Evolutionary conservation across 2,888 invertebrate species (phyloP), one percentile per base, ranked within the genome.

Genomic region (Poecilobothrus nobilitatus): DNA sequence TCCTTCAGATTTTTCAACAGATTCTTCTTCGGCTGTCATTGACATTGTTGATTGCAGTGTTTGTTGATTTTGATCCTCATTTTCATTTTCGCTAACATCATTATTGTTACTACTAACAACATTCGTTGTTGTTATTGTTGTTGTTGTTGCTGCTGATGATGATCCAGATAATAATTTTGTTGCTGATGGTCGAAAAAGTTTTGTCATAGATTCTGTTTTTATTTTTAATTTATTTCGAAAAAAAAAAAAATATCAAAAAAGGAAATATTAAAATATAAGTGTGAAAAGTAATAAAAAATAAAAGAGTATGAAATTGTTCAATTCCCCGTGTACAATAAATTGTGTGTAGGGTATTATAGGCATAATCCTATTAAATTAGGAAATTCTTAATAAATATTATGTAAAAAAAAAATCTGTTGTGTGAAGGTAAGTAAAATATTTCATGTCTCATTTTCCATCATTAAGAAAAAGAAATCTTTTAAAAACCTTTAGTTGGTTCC

Each of bases 161-260:
- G 69, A 18, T 33, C 22, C 9, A n/a, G 64, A 6, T 62, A 53
- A 20, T 22, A 21, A 53, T 68, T 67, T 27, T 33, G 66, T 62
- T 63, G 76, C 72, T 71, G 79, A 77, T 71, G 79, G 77, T 71
- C 81, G 80, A 76, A 81, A 81, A 69, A 81, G 78, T 76, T 81
- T 81, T 73, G 79, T 80, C 76, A 81, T 78, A 72, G 80, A 80
- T 75, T 80, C 81, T 73, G 78, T 62, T 34, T 18, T 65, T 65
- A 33, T 34, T 65, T 34, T 65, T 64, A 10, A 5, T 20, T 63
- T 63, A 63, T 12, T 74, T 65, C 78, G 76, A 76, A 73, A 33
- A 71, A 72, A 66, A 67, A 68, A 69, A 37, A 68, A 69, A 71
- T 68, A n/a, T 44, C 53, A 71, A 69, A 68, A 53, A 37, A 65